A percentile compares a stretch with the other conserved stretches of the same genome.
Evolutionary conservation across 2,888 invertebrate species (phyloP).

Genomic region (Coenonympha arcania): DNA sequence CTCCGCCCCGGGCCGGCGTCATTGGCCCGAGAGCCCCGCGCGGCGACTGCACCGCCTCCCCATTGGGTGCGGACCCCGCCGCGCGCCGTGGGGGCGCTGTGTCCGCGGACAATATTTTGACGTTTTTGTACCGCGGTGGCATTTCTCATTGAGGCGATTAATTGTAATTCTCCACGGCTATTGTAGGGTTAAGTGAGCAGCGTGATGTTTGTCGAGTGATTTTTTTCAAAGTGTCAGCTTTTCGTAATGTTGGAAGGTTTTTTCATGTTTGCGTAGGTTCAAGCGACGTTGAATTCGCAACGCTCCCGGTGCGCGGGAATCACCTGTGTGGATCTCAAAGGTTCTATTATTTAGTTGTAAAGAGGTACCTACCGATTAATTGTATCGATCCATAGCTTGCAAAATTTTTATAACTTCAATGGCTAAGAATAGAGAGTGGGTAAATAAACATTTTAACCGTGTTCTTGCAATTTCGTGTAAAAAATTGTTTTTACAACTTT

Average conservation of each 20-base stretch:
- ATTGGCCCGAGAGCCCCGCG: conserved; percentile 65
- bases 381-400: background rate
- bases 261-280: conserved; percentile 18
- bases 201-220: conserved; percentile 31
- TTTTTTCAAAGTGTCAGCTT: conserved; percentile 22
- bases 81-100: conserved; percentile 57
- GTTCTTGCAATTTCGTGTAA: conserved; percentile 12
- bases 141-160: conserved; percentile 68
- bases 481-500: background rate
- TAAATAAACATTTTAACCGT: conserved; percentile 8
- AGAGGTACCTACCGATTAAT: conserved; percentile 1
- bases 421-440: conserved; percentile 8
- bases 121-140: conserved; percentile 68
- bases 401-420: conserved; percentile 7
- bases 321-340: conserved; percentile 19
- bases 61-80: conserved; percentile 56
- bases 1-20: conserved; percentile 65
- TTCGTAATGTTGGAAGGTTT: conserved; percentile 37
- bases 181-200: conserved; percentile 72
- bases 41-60: conserved; percentile 47
- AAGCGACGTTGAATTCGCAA: conserved; percentile 8
- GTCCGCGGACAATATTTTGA: conserved; percentile 65
- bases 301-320: conserved; percentile 12
- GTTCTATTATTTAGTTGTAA: conserved; percentile 6
- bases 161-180: conserved; percentile 72